Conservation (phyloP, 2,113 vertebrate genomes). For the Struthio camelus region DNA sequence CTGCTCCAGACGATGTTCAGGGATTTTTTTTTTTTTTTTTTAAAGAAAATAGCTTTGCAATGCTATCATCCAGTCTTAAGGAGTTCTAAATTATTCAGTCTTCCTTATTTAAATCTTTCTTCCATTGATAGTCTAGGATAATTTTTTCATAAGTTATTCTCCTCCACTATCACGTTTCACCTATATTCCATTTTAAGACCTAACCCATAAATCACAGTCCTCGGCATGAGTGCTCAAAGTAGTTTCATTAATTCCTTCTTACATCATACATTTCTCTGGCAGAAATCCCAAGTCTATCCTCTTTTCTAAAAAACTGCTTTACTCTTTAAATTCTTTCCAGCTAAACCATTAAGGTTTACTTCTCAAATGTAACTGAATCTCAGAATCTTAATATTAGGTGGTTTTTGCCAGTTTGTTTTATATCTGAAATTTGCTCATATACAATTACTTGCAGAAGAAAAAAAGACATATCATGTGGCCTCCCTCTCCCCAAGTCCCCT, state of each 20-base stretch:
- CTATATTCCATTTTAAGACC: background rate
- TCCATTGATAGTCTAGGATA: background rate
- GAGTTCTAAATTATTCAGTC: background rate
- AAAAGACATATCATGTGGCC: background rate
- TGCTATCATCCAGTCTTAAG: background rate
- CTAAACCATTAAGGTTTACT: background rate
- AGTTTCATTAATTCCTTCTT: background rate
- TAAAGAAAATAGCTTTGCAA: background rate
- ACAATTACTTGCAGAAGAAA: background rate
- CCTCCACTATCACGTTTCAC: background rate
- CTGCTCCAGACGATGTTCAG: background rate
- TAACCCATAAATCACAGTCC: background rate
- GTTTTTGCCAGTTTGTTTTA: background rate
- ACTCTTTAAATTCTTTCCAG: background rate
- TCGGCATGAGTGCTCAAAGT: background rate
- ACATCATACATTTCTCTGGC: background rate
- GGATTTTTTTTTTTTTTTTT: background rate
- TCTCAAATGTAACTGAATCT: background rate
- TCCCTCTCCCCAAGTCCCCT: background rate
- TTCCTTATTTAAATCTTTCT: background rate
- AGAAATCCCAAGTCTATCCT: background rate
- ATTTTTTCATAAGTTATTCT: background rate
- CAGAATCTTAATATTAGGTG: background rate
- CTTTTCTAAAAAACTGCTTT: no score
- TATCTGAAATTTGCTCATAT: background rate